Base-by-base conservation (phyloP, 1,140 invertebrate genomes). In the Physella acuta region DNA sequence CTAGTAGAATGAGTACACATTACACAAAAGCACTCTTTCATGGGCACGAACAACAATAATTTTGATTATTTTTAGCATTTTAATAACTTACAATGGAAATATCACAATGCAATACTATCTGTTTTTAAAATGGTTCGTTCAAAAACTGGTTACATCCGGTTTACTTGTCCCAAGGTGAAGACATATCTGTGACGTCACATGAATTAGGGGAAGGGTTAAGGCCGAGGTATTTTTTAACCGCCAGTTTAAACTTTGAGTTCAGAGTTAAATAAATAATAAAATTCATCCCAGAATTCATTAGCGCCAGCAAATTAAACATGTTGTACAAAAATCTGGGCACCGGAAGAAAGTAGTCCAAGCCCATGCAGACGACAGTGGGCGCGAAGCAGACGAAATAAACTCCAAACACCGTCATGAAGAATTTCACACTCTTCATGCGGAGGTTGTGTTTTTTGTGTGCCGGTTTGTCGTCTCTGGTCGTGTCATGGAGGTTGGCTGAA, bases 331-430 rank as follows among this genome's bases (percentile, higher is more conserved):
- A 30, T 17, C 37, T 56, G 2, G 39, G 14, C 2, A 68, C 24
- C 2, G 39, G 16, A 2, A n/a, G 16, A n/a, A 51, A 36, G 24
- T 64, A 64, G 51, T 64, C 62, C 24, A 52, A 30, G 30, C 62
- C 62, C 26, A 64, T 64, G 36, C 62, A 64, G 26, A 64, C 49
- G 1, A 64, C 49, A 36, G 62, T 64, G 16, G 66, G 66, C 3
- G 66, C 44, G 16, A 68, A 1, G n/a, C 66, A 68, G 26, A 68
- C 36, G 28, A 68, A 68, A 24, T 58, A 60, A 16, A 59, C 55
- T 3, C 66, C 66, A 59, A 68, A 68, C 24, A 68, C 66, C 20
- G 66, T 68, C 66, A 68, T 58, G 55, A 68, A 68, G 24, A 68
- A 58, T 30, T 51, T 58, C n/a, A 68, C 55, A 8, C 28, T 49